These are phyloP conservation scores for Caenorhabditis latens DNA, from an alignment of 1,140 invertebrate genomes.

Conservation along the genomic window DNA sequence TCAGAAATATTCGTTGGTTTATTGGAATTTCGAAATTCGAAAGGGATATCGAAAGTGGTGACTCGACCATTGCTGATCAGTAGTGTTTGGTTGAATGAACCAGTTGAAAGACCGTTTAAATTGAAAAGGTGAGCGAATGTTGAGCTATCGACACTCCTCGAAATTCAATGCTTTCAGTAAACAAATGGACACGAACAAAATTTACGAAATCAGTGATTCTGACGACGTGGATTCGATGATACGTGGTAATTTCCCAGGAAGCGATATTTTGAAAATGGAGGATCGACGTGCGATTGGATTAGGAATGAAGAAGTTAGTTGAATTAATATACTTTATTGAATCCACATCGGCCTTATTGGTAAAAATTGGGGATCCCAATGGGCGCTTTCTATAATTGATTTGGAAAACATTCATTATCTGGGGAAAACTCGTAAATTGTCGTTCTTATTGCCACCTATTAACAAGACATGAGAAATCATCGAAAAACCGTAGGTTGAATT, in stretches of 20 bases:
- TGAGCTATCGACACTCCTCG: not conserved
- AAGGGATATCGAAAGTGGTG: conserved; percentile 9
- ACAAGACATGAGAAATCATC: no score
- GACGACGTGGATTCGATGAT: not conserved
- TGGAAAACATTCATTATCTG: no score
- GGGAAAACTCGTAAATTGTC: no score
- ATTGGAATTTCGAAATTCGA: conserved; percentile 5
- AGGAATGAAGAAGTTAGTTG: not conserved
- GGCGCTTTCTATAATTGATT: no score
- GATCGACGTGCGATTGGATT: not conserved
- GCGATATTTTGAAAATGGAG: not conserved
- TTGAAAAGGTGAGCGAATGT: conserved; percentile 16
- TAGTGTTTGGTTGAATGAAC: conserved; percentile 30
- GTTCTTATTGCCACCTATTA: no score
- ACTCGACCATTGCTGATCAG: not conserved
- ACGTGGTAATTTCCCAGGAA: conserved; percentile 17
- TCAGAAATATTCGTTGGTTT: conserved; percentile 28
- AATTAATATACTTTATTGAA: not conserved
- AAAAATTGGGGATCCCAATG: not conserved
- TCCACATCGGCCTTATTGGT: not conserved
- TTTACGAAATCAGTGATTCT: not conserved
- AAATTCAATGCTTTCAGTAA: not conserved
- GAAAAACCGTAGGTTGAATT: no score
- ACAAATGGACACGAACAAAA: not conserved
- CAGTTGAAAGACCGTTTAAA: not conserved